phyloP scores from a whole-genome alignment of 2,888 invertebrate genomes.

The Orthonevra nobilis region DNA sequence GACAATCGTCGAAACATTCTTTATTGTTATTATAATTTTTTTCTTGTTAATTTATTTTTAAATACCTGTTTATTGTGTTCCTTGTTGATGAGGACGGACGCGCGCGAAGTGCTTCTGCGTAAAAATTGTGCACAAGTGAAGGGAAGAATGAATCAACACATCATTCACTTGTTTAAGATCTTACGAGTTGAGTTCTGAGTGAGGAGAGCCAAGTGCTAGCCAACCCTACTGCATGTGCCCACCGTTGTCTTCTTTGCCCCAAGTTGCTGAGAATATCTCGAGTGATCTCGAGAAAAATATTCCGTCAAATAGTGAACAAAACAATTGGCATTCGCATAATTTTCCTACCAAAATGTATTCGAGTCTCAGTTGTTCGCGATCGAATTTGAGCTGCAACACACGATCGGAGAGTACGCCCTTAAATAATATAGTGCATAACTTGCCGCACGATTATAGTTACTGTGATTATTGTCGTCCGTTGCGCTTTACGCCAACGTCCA shows the following conservation, averaged over 20 bases:
- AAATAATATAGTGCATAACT: conserved; percentile 71
- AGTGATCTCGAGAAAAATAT: conserved; percentile 46
- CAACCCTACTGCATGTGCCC: conserved; percentile 36
- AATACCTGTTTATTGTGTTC: conserved; percentile 57
- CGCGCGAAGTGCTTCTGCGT: conserved; percentile 42
- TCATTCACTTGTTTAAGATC: not conserved
- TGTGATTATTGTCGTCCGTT: conserved; percentile 79
- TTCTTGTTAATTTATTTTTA: conserved; percentile 64
- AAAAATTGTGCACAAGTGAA: conserved; percentile 36
- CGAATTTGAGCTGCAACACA: conserved; percentile 78
- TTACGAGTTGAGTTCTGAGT: conserved; percentile 54
- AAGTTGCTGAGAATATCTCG: conserved; percentile 58
- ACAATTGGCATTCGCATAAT: conserved; percentile 4
- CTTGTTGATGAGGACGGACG: too few species aligned
- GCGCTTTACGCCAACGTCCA: conserved; percentile 72
- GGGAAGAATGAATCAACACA: conserved; percentile 15
- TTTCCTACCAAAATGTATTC: conserved; percentile 75
- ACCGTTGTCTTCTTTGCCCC: conserved; percentile 11
- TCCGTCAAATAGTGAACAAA: conserved; percentile 9
- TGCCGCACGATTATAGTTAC: conserved; percentile 76
- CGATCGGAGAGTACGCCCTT: conserved; percentile 71
- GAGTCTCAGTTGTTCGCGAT: conserved; percentile 78
- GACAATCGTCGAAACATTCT: conserved; percentile 31
- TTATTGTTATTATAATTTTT: too few species aligned
- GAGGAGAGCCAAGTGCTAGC: conserved; percentile 50